These are phyloP conservation scores for Steinernema feltiae DNA, from an alignment of 1,140 invertebrate genomes.

Conservation along the genomic window DNA sequence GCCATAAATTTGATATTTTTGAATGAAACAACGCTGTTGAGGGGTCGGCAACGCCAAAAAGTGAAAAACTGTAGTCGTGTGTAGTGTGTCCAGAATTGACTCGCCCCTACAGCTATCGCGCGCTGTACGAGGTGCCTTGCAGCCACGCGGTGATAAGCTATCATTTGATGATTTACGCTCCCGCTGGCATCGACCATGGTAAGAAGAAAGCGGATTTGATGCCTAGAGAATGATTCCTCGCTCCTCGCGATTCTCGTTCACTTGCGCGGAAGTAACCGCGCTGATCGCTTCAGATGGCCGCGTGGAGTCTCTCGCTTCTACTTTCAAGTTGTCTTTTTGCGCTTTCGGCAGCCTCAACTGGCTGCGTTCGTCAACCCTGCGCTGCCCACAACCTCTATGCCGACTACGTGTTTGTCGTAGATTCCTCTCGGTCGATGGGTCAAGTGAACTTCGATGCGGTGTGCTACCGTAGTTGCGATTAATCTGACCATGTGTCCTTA, in stretches of 20 bases:
- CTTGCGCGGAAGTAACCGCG: not conserved
- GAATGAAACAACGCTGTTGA: too few relatives aligned
- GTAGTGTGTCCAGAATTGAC: not conserved
- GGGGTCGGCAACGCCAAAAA: too few relatives aligned
- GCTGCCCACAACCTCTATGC: not conserved
- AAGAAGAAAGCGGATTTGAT: not conserved
- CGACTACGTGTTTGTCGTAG: not conserved
- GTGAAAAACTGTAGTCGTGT: not conserved
- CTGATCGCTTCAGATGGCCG: not conserved
- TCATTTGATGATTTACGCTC: not conserved
- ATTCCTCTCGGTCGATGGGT: not conserved
- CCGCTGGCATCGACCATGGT: not conserved
- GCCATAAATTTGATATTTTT: too few relatives aligned
- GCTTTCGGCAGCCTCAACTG: not conserved
- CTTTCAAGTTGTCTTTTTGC: not conserved
- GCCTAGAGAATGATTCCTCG: not conserved
- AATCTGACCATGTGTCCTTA: not conserved
- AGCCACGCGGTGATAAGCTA: constrained; percentile 5
- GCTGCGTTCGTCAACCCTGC: not conserved
- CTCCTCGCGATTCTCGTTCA: too few relatives aligned
- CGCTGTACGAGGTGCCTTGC: not conserved
- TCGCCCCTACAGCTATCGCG: too few relatives aligned
- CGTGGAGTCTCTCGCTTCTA: not conserved
- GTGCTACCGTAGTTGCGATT: not conserved
- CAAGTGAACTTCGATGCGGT: not conserved